Conservation (phyloP, 37 sponge, comb jelly and placozoan genomes). For the Oscarella lobularis region DNA sequence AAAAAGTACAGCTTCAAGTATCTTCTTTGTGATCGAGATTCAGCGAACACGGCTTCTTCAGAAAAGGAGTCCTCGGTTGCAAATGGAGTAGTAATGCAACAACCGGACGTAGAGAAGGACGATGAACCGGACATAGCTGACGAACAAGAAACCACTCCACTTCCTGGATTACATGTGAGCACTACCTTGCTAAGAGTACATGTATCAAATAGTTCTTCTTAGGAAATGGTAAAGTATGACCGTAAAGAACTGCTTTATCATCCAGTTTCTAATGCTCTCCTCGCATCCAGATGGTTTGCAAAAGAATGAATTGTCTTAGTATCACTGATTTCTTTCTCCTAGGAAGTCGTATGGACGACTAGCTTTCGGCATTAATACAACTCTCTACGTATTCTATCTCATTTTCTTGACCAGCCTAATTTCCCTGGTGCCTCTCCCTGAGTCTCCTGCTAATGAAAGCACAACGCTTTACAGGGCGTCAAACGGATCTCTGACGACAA, state of each 20-base stretch:
- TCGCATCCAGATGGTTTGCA: conserved; percentile 50
- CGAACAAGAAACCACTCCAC: not conserved
- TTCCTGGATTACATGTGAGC: not conserved
- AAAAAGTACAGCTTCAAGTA: conserved; percentile 64
- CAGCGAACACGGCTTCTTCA: too few relatives aligned
- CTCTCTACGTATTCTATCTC: conserved; percentile 23
- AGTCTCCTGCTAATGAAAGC: too few relatives aligned
- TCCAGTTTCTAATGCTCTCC: conserved; percentile 29
- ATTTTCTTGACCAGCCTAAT: conserved; percentile 38
- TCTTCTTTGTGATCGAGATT: conserved; percentile 22
- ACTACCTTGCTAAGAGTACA: too few relatives aligned
- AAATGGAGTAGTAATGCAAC: too few relatives aligned
- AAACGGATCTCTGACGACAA: too few relatives aligned
- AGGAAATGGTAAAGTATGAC: conserved; percentile 37
- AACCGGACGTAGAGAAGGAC: too few relatives aligned
- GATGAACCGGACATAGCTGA: conserved; percentile 2
- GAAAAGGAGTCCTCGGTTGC: too few relatives aligned
- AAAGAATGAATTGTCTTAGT: not conserved
- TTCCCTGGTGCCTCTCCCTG: too few relatives aligned
- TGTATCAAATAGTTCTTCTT: too few relatives aligned
- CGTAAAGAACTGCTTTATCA: conserved; percentile 44
- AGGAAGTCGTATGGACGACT: conserved; percentile 37
- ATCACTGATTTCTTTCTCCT: not conserved
- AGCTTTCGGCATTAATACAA: not conserved
- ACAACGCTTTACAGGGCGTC: too few relatives aligned